Percentiles rank a stretch among this genome's conserved stretches.
These are phyloP conservation scores for Formica selysi DNA, from an alignment of 1,140 invertebrate species.

Conservation along the genomic window DNA sequence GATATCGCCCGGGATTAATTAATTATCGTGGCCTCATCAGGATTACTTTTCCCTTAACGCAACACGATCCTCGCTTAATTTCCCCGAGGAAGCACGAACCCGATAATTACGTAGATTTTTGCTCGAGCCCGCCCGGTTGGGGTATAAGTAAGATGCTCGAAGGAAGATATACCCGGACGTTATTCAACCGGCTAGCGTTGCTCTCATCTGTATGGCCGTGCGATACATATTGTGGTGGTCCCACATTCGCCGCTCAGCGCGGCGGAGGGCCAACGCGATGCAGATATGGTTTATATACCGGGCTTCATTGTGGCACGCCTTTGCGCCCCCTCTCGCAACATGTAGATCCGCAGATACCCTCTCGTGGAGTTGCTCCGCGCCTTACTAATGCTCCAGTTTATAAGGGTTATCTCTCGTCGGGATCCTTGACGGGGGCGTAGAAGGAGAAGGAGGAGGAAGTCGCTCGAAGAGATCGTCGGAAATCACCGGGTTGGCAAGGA, in stretches of 20 bases:
- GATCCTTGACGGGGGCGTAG: constrained; percentile 65
- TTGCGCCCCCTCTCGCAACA: constrained; percentile 69
- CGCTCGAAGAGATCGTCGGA: constrained; percentile 49
- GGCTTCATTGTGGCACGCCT: constrained; percentile 75
- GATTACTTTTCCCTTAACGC: constrained; percentile 36
- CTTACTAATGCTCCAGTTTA: constrained; percentile 85
- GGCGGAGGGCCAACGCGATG: constrained; percentile 65
- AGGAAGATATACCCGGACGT: constrained; percentile 65
- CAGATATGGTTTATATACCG: constrained; percentile 75
- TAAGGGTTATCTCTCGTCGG: constrained; percentile 83
- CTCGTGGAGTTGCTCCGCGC: constrained; percentile 76
- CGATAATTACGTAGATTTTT: constrained; percentile 72
- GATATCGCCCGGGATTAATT: constrained; percentile 40
- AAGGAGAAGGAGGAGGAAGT: constrained; percentile 42
- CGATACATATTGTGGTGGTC: constrained; percentile 74
- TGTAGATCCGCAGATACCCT: constrained; percentile 75
- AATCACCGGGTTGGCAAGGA: constrained; percentile 30
- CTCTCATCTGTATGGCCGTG: constrained; percentile 70
- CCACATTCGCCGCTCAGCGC: constrained; percentile 43
- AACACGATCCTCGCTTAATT: constrained; percentile 53
- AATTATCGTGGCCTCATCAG: constrained; percentile 29
- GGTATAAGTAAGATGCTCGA: constrained; percentile 61
- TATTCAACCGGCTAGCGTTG: constrained; percentile 57
- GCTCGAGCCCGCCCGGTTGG: constrained; percentile 39
- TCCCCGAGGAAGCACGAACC: constrained; percentile 58